These are phyloP conservation scores for Ctenosaura bakeri DNA, from an alignment of 2,797 vertebrate species.

Conservation along the genomic window DNA sequence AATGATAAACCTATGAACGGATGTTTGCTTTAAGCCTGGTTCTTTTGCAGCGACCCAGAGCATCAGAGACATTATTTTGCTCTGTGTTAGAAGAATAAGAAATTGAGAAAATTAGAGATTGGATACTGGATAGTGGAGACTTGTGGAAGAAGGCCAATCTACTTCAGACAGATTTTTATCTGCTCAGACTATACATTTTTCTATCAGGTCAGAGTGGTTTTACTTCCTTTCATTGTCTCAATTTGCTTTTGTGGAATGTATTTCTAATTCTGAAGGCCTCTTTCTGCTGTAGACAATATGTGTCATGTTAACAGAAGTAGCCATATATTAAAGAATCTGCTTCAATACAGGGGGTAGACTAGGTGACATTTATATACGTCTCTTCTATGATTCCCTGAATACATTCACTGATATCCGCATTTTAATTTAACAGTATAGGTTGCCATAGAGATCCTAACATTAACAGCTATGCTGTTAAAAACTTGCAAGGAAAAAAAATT, in stretches of 20 bases:
- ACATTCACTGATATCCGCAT: too few relatives aligned
- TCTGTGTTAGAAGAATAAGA: not conserved
- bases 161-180: not conserved
- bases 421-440: conserved; percentile 13
- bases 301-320: not conserved
- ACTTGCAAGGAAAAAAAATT: not conserved
- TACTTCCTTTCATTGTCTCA: not conserved
- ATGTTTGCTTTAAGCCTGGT: conserved; percentile 21
- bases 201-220: not conserved
- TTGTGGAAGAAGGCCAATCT: not conserved
- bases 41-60: not conserved
- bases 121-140: not conserved
- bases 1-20: not conserved
- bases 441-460: conserved; percentile 22
- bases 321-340: not conserved
- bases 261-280: not conserved
- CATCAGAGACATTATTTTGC: not conserved
- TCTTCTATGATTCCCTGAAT: conserved; percentile 5
- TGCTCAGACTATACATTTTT: not conserved
- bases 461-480: conserved; percentile 1
- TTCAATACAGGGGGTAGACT: not conserved
- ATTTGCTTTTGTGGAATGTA: not conserved
- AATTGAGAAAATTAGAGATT: not conserved
- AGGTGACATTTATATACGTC: not conserved
- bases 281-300: not conserved